A percentile compares a stretch with the other conserved stretches of the same genome.
phyloP scores from a whole-genome alignment of 2,113 vertebrate species.

The Abramis brama region DNA sequence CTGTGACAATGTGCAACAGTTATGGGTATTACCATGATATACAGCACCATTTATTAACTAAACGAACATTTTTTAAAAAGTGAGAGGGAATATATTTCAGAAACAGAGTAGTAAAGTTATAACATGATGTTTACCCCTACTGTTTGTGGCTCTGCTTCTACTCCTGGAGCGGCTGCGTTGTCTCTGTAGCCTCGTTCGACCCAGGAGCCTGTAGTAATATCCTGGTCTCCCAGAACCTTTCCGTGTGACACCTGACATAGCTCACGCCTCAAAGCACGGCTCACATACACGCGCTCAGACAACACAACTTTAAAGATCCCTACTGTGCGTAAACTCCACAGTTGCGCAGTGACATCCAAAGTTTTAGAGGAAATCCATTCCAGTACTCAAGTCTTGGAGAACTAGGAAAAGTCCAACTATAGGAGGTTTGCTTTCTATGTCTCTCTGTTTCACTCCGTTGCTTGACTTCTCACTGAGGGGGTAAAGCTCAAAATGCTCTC shows the following conservation, averaged over 20 bases:
- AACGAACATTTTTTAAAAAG: background rate
- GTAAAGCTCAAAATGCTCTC: conserved; percentile 20
- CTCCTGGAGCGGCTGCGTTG: conserved; percentile 95
- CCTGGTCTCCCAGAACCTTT: conserved; percentile 91
- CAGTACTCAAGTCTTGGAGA: background rate
- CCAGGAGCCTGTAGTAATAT: conserved; percentile 94
- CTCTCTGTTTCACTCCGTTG: background rate
- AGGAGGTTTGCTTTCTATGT: conserved; percentile 24
- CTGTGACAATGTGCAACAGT: background rate
- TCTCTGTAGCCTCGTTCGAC: conserved; percentile 91
- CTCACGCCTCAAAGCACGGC: conserved; percentile 25
- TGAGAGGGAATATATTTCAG: background rate
- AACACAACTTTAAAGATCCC: conserved; percentile 21
- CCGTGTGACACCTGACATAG: conserved; percentile 89
- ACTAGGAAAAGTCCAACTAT: conserved; percentile 25
- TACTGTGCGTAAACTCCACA: background rate
- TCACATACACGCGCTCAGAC: conserved; percentile 13
- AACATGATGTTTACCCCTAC: conserved; percentile 79
- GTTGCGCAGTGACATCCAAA: conserved; percentile 22
- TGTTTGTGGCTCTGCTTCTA: conserved; percentile 83
- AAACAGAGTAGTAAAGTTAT: background rate
- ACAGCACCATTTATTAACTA: background rate
- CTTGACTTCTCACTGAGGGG: conserved; percentile 20
- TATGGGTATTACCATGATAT: background rate
- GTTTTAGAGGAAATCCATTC: conserved; percentile 41